phyloP scores from a whole-genome alignment of 2,888 invertebrate species.

The Stenoptilia bipunctidactyla region DNA sequence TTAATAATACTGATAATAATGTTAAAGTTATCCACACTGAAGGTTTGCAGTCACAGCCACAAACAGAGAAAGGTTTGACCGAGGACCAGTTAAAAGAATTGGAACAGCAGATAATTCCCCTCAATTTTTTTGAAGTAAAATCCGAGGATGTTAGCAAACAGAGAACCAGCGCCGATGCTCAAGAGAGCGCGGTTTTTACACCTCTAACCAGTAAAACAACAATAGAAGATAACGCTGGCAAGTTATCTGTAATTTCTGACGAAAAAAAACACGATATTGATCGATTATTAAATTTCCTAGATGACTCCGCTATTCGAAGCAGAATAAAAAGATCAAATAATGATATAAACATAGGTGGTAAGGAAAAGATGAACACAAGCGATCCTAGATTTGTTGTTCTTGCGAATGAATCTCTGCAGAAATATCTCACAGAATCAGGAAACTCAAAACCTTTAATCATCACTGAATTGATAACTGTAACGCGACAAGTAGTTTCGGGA shows the following conservation, averaged over 20 bases:
- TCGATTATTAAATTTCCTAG: constrained; percentile 50
- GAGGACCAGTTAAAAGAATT: constrained; percentile 40
- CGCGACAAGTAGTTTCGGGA: constrained; percentile 67
- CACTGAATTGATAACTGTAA: constrained; percentile 47
- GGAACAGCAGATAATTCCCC: constrained; percentile 52
- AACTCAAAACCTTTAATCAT: constrained; percentile 18
- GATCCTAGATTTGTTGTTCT: not conserved
- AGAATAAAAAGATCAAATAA: not conserved
- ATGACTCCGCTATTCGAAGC: constrained; percentile 19
- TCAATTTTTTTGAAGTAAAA: no score
- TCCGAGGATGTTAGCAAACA: no score
- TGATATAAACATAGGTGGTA: no score
- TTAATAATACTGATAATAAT: constrained; percentile 29
- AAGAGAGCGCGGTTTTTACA: no score
- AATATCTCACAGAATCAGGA: constrained; percentile 24
- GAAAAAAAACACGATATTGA: constrained; percentile 30
- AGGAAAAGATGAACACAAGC: no score
- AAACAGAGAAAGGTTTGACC: constrained; percentile 31
- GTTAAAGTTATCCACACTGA: constrained; percentile 35
- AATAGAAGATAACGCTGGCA: no score
- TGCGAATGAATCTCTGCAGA: constrained; percentile 25
- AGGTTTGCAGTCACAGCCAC: constrained; percentile 33
- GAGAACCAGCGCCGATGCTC: no score
- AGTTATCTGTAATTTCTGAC: no score
- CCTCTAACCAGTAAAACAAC: no score